Base-by-base conservation (phyloP, 2,113 vertebrate genomes). In the Actenoides hombroni region DNA sequence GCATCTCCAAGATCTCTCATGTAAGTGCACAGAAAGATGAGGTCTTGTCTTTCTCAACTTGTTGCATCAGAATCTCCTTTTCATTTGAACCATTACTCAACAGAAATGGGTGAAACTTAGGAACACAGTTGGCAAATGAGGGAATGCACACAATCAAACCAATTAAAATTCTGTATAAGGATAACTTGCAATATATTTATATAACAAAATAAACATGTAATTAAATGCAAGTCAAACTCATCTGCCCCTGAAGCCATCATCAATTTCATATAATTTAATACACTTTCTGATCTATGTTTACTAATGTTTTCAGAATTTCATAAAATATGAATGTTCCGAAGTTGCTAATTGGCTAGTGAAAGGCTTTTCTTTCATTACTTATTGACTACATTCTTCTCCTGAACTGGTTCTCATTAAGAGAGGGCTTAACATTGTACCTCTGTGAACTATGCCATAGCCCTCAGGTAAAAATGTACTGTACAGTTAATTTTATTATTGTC, bases 291-390 rank as follows among this genome's bases (percentile, higher is more conserved):
- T 88, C 35, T 65, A 84, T 75, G 80, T 74, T 95, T 90, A 85
- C 68, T 57, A 44, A 31, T 76, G 59, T 85, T 87, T 95, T 69
- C 42, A 92, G 94, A 78, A 93, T 92, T 93, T 67, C 73, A 79
- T 93, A 88, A 93, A 95, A 89, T 77, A 97, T 79, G 54, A 80
- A 95, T 65, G 61, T 90, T 59, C 44, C 89, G 44, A 86, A 94
- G 80, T 79, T 73, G 31, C 4, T 80, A 93, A 86, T 61, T 95
- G 92, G 85, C 37, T 92, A 81, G 18, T 57, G 46, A 74, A 95
- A 77, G n/a, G 26, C 17, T 90, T 79, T 88, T 64, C 35, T 94
- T 80, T 94, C 64, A 65, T 82, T 80, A 67, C 11, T 85, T 94
- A 92, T 65, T 95, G 86, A 88, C 68, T 64, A 83, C 21, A 26